Evolutionary conservation across 2,797 vertebrate genomes (phyloP), one percentile per base, ranked within the genome.

Genomic region (Bovichtus variegatus): DNA sequence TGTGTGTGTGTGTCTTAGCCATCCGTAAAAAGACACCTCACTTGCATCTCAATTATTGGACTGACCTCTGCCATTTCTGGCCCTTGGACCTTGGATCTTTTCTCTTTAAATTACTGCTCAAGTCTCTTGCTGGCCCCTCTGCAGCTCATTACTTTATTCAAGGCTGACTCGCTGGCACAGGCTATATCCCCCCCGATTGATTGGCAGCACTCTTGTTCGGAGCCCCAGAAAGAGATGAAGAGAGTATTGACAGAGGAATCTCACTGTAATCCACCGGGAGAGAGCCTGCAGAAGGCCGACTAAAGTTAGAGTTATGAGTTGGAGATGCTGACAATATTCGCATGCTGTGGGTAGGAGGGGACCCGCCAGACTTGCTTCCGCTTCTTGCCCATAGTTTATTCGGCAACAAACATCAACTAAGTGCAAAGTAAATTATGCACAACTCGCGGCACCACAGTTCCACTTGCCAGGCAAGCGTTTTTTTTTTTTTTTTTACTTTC

Each of bases 101-200:
- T 79, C 55, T 57, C 68, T 87, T 86, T 80, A 85, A 90, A 87
- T 85, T 23, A 76, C 76, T 82, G 85, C 92, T 92, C 86, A 90
- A 76, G 76, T 78, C 73, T 71, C 83, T 76, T 83, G 81, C 81
- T 57, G 65, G 66, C 81, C 86, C 71, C 76, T 83, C 62, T 76
- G 78, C 44, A 84, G 62, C 82, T 90, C 83, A 85, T 86, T 86
- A 81, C 55, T 77, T 85, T 57, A 83, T 82, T 70, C 76, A 60
- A 87, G 76, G 84, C 84, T 40, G 71, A 54, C 75, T 79, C 12
- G 1, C 50, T 81, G 85, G 79, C 83, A 78, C 72, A 81, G 57
- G 23, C 58, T 55, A 64, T 68, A 80, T 44, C 64, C 70, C 34
- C 70, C 34, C 50, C 29, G 3, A 86, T 86, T 86, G 89, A 87